Evolutionary conservation across 2,113 vertebrate species (phyloP).

Genomic region (Gymnorhina tibicen): DNA sequence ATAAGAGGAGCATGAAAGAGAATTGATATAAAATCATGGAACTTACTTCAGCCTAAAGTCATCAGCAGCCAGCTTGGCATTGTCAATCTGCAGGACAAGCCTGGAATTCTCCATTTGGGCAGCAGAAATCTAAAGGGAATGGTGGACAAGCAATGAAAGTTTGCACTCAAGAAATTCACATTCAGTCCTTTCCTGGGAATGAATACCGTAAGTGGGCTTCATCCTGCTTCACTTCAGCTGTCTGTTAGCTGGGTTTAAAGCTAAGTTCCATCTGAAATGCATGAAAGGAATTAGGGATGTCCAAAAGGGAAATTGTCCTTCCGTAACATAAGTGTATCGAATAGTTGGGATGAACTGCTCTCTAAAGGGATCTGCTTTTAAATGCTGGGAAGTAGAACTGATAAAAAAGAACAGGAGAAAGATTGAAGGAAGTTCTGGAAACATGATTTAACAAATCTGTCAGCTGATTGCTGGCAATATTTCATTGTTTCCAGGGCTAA

Average conservation of each 20-base stretch:
- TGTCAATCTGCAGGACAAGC: conserved; percentile 69
- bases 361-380: neutral
- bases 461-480: neutral
- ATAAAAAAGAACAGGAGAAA: neutral
- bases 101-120: conserved; percentile 45
- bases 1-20: neutral
- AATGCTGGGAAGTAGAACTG: neutral
- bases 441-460: neutral
- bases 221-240: neutral
- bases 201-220: neutral
- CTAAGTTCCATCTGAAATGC: neutral
- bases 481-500: neutral
- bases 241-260: neutral
- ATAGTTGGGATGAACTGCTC: neutral
- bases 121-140: conserved; percentile 57
- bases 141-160: neutral
- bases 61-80: conserved; percentile 68
- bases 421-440: neutral
- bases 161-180: neutral
- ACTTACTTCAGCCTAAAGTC: conserved; percentile 81
- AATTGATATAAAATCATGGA: neutral
- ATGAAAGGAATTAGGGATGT: neutral
- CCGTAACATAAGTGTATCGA: neutral
- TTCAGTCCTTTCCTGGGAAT: neutral
- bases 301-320: neutral